phyloP scores from a whole-genome alignment of 1,140 invertebrate species.

The Drosophila oshimai region DNA sequence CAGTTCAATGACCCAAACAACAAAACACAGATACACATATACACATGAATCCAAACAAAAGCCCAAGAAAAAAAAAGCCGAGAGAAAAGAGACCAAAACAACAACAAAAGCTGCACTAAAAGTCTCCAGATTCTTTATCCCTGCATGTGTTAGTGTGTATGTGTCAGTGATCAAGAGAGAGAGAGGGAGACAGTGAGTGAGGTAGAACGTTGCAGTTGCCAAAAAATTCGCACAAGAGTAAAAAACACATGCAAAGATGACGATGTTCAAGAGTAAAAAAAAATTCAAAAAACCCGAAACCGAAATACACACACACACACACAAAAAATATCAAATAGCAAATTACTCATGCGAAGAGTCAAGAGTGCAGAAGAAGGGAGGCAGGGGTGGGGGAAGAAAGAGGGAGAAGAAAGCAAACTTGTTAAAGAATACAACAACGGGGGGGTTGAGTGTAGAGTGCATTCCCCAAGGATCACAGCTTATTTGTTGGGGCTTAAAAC shows the following conservation, averaged over 20 bases:
- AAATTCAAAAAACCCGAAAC: conserved; percentile 32
- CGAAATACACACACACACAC: conserved; percentile 25
- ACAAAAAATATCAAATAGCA: conserved; percentile 73
- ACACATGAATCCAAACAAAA: conserved; percentile 65
- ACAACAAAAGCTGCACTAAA: conserved; percentile 44
- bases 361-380: neutral
- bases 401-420: conserved; percentile 4
- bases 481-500: no score
- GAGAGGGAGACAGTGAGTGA: neutral
- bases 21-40: conserved; percentile 12
- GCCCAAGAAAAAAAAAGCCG: conserved; percentile 22
- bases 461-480: neutral
- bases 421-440: neutral
- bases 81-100: conserved; percentile 56
- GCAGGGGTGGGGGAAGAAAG: neutral
- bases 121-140: conserved; percentile 43
- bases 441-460: neutral
- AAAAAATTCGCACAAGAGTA: conserved; percentile 34
- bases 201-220: conserved; percentile 48
- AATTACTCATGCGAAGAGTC: conserved; percentile 64
- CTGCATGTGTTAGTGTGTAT: neutral
- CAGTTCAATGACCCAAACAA: conserved; percentile 72
- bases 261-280: neutral
- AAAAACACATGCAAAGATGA: conserved; percentile 37
- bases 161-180: conserved; percentile 10